These are phyloP conservation scores for Autographa gamma DNA, from an alignment of 2,888 invertebrate genomes.

Conservation along the genomic window DNA sequence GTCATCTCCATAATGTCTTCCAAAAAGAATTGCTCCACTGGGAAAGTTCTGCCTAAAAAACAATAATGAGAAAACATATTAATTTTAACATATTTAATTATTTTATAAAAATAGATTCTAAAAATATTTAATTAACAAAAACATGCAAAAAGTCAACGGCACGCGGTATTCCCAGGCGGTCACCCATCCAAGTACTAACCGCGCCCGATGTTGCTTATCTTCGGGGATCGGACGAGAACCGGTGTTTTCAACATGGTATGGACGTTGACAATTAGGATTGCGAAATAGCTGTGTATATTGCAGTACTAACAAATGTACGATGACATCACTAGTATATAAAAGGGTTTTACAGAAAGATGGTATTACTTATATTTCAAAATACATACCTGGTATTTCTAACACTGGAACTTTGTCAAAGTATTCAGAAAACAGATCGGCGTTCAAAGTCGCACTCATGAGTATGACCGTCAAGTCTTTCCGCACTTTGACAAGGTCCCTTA, in stretches of 20 bases:
- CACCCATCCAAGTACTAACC: slow-evolving; percentile 87
- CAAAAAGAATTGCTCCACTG: slow-evolving; percentile 94
- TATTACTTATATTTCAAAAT: not conserved
- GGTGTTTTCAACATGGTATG: slow-evolving; percentile 85
- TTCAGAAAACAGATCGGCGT: slow-evolving; percentile 94
- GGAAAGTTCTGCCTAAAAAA: slow-evolving; percentile 92
- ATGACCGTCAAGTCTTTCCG: slow-evolving; percentile 94
- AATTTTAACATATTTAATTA: not conserved
- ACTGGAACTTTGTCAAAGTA: slow-evolving; percentile 95
- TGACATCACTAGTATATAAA: not conserved
- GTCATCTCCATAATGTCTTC: slow-evolving; percentile 93
- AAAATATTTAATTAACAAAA: not conserved
- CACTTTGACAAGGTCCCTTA: slow-evolving; percentile 92
- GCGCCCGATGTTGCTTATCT: slow-evolving; percentile 86
- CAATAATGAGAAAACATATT: slow-evolving; percentile 8
- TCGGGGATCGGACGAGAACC: slow-evolving; percentile 87
- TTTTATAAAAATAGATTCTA: not conserved
- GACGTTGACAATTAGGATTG: slow-evolving; percentile 62
- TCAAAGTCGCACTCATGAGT: slow-evolving; percentile 98
- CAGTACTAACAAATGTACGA: no score
- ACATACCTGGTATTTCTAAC: slow-evolving; percentile 92
- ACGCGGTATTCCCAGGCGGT: slow-evolving; percentile 84
- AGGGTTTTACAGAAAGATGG: not conserved
- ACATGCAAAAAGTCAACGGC: slow-evolving; percentile 74
- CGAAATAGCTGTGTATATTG: no score